Percentiles rank a stretch among this genome's conserved stretches.
Conservation (phyloP, 2,888 invertebrate species). For the Heliconius charithonia region DNA sequence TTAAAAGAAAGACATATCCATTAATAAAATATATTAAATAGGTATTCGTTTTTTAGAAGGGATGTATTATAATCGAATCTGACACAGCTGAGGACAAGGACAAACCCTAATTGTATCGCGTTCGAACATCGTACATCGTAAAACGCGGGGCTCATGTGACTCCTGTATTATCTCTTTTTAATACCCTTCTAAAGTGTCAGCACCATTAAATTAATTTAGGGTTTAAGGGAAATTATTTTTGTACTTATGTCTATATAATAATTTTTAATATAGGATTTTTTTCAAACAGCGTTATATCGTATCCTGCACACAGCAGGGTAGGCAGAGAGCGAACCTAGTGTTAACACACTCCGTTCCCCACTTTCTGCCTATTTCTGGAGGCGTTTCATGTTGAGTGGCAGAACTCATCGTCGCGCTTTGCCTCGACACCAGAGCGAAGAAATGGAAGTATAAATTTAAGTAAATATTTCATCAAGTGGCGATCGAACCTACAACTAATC, state of each 20-base stretch:
- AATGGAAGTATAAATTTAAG: too few species aligned
- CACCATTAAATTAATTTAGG: slow-evolving; percentile 21
- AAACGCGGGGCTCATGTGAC: slow-evolving; percentile 6
- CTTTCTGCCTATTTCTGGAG: too few species aligned
- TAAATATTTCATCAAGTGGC: too few species aligned
- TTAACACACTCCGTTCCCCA: too few species aligned
- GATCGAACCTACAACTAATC: too few species aligned
- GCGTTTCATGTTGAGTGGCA: too few species aligned
- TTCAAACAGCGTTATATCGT: background rate
- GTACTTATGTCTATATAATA: background rate
- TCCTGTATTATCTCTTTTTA: slow-evolving; percentile 24
- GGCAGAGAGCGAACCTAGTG: too few species aligned
- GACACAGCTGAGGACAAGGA: slow-evolving; percentile 20
- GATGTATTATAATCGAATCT: slow-evolving; percentile 11
- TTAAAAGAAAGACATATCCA: too few species aligned
- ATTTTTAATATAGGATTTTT: background rate
- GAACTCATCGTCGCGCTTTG: too few species aligned
- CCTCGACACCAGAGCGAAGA: too few species aligned
- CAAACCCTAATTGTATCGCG: slow-evolving; percentile 28
- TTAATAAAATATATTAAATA: background rate
- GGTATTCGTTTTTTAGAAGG: background rate
- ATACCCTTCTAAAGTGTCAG: slow-evolving; percentile 20
- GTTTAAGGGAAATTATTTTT: slow-evolving; percentile 17
- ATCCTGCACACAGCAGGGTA: too few species aligned
- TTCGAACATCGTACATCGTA: slow-evolving; percentile 20